Evolutionary conservation across 2,797 vertebrate genomes (phyloP).

Genomic region (Poeciliopsis turneri): DNA sequence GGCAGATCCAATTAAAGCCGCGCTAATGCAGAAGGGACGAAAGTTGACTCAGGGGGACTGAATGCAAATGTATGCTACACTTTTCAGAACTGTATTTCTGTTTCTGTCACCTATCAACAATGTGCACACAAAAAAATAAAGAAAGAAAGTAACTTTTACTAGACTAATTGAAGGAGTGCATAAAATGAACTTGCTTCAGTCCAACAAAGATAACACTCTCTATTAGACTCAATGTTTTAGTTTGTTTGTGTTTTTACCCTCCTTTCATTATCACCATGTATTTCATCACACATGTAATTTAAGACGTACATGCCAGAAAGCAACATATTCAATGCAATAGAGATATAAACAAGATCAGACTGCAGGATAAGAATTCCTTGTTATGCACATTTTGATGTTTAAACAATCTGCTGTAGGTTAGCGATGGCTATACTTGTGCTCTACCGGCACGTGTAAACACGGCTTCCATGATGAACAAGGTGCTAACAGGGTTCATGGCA

Average conservation of each 20-base stretch:
- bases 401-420: constrained; percentile 74
- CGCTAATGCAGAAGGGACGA: no score
- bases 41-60: not conserved
- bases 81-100: not conserved
- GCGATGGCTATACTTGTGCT: constrained; percentile 55
- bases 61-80: not conserved
- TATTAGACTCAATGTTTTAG: constrained; percentile 12
- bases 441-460: constrained; percentile 67
- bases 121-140: not conserved
- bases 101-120: not conserved
- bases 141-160: not conserved
- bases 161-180: not conserved
- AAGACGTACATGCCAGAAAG: constrained; percentile 36
- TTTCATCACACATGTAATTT: constrained; percentile 38
- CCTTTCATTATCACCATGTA: constrained; percentile 54
- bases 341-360: constrained; percentile 38
- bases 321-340: constrained; percentile 7
- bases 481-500: constrained; percentile 57
- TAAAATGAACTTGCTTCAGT: constrained; percentile 32
- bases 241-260: constrained; percentile 27
- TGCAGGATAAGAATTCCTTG: constrained; percentile 59
- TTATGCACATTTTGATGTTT: constrained; percentile 54
- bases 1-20: no score
- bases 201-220: constrained; percentile 29
- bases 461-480: constrained; percentile 74